phyloP scores from a whole-genome alignment of 2,888 invertebrate genomes.

The Quadriops clusia region DNA sequence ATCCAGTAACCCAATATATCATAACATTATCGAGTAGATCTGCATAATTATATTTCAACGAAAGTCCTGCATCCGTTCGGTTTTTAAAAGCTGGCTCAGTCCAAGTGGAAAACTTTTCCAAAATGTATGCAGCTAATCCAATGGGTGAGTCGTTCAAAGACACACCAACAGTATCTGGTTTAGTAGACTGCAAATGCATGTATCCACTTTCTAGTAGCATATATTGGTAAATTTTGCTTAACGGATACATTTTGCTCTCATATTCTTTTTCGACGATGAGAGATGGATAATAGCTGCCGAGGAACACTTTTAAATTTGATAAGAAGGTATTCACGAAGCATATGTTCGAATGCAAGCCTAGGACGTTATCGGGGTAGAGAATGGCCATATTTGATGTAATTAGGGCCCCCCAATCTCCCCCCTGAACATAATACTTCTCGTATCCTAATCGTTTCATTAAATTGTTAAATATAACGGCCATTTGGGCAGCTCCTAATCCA shows the following conservation, averaged over 20 bases:
- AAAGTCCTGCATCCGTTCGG: constrained; percentile 50
- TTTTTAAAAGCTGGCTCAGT: constrained; percentile 41
- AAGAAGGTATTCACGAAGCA: constrained; percentile 16
- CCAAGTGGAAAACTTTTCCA: constrained; percentile 75
- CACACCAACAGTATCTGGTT: constrained; percentile 80
- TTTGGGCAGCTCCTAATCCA: constrained; percentile 49
- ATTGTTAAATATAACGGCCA: constrained; percentile 48
- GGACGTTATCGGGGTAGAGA: constrained; percentile 47
- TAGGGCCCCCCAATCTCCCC: constrained; percentile 72
- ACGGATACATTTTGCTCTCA: constrained; percentile 41
- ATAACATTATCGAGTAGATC: constrained; percentile 61
- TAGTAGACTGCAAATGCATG: constrained; percentile 72
- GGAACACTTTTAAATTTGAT: constrained; percentile 10
- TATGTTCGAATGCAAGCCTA: constrained; percentile 39
- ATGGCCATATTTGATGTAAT: constrained; percentile 50
- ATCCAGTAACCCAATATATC: constrained; percentile 63
- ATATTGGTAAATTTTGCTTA: constrained; percentile 25
- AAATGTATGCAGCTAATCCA: constrained; percentile 72
- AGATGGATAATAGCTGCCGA: constrained; percentile 43
- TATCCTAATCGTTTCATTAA: constrained; percentile 61
- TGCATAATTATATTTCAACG: constrained; percentile 52
- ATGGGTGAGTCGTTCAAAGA: constrained; percentile 61
- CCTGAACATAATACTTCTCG: constrained; percentile 56
- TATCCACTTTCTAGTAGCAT: constrained; percentile 46
- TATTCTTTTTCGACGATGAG: constrained; percentile 42